These are phyloP conservation scores for Argyrosomus regius DNA, from an alignment of 2,797 vertebrate genomes.

Conservation along the genomic window DNA sequence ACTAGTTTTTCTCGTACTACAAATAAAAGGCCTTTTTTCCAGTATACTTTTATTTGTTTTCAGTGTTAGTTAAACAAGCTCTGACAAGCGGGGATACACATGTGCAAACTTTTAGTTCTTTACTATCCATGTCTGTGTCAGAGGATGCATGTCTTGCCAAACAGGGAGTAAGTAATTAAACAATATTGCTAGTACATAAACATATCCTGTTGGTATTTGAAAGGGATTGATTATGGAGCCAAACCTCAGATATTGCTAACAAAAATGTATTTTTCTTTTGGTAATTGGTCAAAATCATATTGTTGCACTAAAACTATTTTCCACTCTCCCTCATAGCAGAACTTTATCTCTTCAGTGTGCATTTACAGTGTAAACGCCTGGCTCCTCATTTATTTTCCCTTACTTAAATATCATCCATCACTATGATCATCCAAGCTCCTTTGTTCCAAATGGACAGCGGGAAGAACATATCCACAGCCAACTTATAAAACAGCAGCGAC, in stretches of 20 bases:
- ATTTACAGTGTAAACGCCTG: conserved; percentile 47
- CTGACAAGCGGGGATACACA: conserved; percentile 15
- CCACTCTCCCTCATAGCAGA: neutral
- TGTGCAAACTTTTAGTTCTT: conserved; percentile 36
- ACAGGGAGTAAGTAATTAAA: conserved; percentile 30
- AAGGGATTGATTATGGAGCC: conserved; percentile 7
- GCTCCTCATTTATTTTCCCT: conserved; percentile 43
- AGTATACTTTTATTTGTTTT: neutral
- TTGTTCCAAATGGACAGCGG: conserved; percentile 59
- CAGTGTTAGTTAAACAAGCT: conserved; percentile 24
- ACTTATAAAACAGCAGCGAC: conserved; percentile 76
- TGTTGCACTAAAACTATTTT: conserved; percentile 16
- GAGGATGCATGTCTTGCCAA: conserved; percentile 21
- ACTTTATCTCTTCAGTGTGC: conserved; percentile 28
- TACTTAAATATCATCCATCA: conserved; percentile 70
- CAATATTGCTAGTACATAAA: conserved; percentile 20
- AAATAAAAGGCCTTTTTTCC: neutral
- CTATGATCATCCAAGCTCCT: conserved; percentile 45
- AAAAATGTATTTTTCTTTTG: conserved; percentile 10
- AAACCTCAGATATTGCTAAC: conserved; percentile 19
- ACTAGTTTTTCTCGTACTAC: neutral
- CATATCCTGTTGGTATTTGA: neutral
- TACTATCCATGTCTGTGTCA: conserved; percentile 30
- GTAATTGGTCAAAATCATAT: conserved; percentile 9
- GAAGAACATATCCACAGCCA: conserved; percentile 66